These are phyloP conservation scores for Leptogaster cylindrica DNA, from an alignment of 2,888 invertebrate genomes.

Conservation along the genomic window DNA sequence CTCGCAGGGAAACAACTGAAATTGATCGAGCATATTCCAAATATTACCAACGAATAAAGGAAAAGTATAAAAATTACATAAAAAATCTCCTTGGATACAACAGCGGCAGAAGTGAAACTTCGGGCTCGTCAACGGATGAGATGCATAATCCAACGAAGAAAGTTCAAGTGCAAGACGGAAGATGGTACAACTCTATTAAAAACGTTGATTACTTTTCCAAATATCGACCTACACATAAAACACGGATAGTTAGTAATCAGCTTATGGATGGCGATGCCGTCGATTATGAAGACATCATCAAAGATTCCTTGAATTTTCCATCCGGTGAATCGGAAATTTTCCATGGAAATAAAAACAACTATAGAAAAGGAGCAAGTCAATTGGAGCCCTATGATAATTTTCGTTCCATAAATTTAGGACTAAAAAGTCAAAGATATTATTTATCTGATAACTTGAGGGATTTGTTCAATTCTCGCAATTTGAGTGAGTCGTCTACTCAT, in stretches of 20 bases:
- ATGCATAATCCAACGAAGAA: conserved; percentile 50
- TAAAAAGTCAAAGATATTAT: neutral
- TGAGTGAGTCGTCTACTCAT: neutral
- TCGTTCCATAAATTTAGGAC: too few species aligned
- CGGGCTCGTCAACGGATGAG: conserved; percentile 37
- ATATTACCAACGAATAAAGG: conserved; percentile 57
- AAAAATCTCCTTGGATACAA: conserved; percentile 55
- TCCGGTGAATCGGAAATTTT: neutral
- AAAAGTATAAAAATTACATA: conserved; percentile 58
- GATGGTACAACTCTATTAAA: conserved; percentile 53
- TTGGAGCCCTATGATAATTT: too few species aligned
- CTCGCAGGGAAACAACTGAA: conserved; percentile 52
- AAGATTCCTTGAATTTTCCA: neutral
- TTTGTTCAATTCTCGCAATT: neutral
- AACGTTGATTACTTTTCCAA: conserved; percentile 52
- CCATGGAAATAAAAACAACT: neutral
- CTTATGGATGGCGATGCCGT: neutral
- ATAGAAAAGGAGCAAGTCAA: neutral
- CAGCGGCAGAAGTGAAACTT: conserved; percentile 47
- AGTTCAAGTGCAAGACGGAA: conserved; percentile 52
- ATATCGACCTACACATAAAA: conserved; percentile 53
- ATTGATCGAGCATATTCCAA: conserved; percentile 56
- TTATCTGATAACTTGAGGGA: neutral
- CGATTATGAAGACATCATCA: neutral
- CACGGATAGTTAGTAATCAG: conserved; percentile 49